These are phyloP conservation scores for Cosmia trapezina DNA, from an alignment of 2,888 invertebrate species.

Conservation along the genomic window DNA sequence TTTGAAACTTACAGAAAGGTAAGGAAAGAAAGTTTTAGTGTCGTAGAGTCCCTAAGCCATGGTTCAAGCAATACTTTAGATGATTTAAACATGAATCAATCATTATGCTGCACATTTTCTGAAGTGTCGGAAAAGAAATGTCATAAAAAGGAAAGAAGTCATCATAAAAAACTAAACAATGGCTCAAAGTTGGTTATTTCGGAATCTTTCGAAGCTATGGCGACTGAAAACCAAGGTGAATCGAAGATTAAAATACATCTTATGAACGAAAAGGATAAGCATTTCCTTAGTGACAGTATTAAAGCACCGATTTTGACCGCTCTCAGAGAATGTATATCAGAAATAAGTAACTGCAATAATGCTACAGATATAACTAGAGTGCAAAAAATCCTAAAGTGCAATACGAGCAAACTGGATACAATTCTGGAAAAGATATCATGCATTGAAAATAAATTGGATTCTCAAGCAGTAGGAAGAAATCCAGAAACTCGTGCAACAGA, in stretches of 20 bases:
- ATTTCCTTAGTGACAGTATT: conserved; percentile 79
- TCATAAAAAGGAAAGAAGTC: conserved; percentile 69
- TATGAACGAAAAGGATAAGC: conserved; percentile 83
- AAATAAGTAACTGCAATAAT: conserved; percentile 70
- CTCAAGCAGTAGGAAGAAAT: conserved; percentile 27
- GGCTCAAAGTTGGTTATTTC: conserved; percentile 73
- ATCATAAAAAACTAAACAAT: conserved; percentile 59
- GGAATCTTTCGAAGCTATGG: conserved; percentile 83
- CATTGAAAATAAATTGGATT: conserved; percentile 79
- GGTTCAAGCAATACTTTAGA: conserved; percentile 81
- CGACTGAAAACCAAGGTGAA: conserved; percentile 76
- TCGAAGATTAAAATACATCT: conserved; percentile 83
- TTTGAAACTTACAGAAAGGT: conserved; percentile 72
- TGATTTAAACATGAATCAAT: conserved; percentile 81
- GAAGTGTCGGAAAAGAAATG: conserved; percentile 79
- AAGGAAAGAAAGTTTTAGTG: conserved; percentile 72
- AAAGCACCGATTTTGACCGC: conserved; percentile 79
- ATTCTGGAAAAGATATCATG: conserved; percentile 76
- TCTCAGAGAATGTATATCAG: conserved; percentile 78
- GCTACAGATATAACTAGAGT: conserved; percentile 70
- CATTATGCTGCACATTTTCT: conserved; percentile 80
- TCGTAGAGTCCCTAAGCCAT: conserved; percentile 74
- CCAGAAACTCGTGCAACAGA: conserved; percentile 4
- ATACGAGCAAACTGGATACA: conserved; percentile 76
- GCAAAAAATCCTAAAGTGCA: conserved; percentile 72